Evolutionary conservation across 2,113 vertebrate species (phyloP).

Genomic region (Myxocyprinus asiaticus): DNA sequence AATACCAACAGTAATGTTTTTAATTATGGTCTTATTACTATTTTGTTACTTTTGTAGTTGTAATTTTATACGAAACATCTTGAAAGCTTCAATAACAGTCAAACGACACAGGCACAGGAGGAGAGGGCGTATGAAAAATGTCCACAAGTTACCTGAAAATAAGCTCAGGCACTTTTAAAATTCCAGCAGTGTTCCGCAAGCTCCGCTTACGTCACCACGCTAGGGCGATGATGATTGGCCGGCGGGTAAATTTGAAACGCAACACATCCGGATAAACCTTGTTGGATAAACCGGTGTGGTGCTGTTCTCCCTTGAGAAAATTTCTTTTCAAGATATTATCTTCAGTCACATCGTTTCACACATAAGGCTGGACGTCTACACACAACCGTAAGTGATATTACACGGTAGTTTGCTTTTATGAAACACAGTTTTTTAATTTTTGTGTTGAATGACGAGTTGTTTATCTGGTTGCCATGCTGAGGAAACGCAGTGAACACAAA

Average conservation of each 20-base stretch:
- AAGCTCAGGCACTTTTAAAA: too few species aligned
- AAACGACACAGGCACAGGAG: too few species aligned
- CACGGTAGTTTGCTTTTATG: neutral
- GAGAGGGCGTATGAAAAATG: too few species aligned
- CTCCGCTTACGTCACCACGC: conserved; percentile 35
- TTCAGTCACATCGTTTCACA: neutral
- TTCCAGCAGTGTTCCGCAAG: neutral
- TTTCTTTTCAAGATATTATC: neutral
- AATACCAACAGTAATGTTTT: too few species aligned
- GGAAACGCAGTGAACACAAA: neutral
- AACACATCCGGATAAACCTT: conserved; percentile 38
- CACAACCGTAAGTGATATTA: neutral
- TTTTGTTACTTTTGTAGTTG: too few species aligned
- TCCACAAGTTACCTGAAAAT: too few species aligned
- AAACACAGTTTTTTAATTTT: neutral
- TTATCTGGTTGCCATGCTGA: neutral
- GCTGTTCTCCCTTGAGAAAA: neutral
- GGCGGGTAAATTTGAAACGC: conserved; percentile 74
- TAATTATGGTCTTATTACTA: too few species aligned
- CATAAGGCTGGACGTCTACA: conserved; percentile 9
- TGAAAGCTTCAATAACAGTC: too few species aligned
- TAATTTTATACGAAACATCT: too few species aligned
- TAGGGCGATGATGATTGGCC: conserved; percentile 66
- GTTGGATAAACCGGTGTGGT: neutral
- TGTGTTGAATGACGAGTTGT: neutral